Conservation (phyloP, 1,140 invertebrate species). For the Oryzaephilus surinamensis region DNA sequence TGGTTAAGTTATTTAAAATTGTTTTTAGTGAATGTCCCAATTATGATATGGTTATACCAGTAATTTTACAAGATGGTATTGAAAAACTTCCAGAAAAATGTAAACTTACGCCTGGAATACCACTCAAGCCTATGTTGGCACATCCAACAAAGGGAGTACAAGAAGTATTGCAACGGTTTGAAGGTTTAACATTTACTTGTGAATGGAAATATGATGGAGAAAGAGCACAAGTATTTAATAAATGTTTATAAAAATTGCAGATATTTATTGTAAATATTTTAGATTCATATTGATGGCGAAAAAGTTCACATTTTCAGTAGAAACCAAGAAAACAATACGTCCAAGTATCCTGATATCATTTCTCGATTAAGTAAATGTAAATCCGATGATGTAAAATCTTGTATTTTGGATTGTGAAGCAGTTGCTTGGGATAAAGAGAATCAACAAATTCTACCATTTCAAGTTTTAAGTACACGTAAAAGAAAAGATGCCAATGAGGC, state of each 20-base stretch:
- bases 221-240: conserved; percentile 70
- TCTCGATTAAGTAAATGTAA: conserved; percentile 53
- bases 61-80: conserved; percentile 73
- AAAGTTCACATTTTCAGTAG: conserved; percentile 80
- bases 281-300: conserved; percentile 67
- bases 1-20: conserved; percentile 5
- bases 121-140: conserved; percentile 97
- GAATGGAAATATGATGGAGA: conserved; percentile 99
- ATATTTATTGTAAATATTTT: conserved; percentile 7
- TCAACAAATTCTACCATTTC: conserved; percentile 92
- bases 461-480: conserved; percentile 92
- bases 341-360: conserved; percentile 96
- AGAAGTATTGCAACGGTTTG: conserved; percentile 87
- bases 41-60: conserved; percentile 79
- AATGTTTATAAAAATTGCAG: conserved; percentile 15
- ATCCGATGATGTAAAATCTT: conserved; percentile 58
- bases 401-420: conserved; percentile 92
- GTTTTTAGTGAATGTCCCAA: conserved; percentile 85
- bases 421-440: conserved; percentile 92
- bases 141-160: conserved; percentile 90
- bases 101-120: conserved; percentile 84
- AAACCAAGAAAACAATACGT: conserved; percentile 97
- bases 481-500: conserved; percentile 83
- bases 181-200: conserved; percentile 88
- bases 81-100: conserved; percentile 69